Evolutionary conservation across 64 coral and sea anemone genomes (phyloP), one percentile per base, ranked within the genome.

Genomic region (Stylophora pistillata): DNA sequence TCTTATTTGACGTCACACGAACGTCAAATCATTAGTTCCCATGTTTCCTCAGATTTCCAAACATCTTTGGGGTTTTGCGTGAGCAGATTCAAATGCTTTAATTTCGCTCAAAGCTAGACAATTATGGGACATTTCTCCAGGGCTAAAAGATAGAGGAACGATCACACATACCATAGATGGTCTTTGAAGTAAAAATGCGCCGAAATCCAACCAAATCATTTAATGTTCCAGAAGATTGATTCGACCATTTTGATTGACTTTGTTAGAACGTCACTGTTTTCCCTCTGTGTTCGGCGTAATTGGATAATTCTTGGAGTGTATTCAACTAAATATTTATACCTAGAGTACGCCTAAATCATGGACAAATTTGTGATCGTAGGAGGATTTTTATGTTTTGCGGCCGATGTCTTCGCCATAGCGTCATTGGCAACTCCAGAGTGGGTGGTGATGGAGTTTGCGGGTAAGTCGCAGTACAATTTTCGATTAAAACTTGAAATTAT

Each of bases 281-380:
- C 55, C 6, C 26, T 58, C 1, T 59, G 2, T 10, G 17, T 66
- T 52, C 20, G 78, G 0, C 57, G 16, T 15, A 53, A 83, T 53
- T 59, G 25, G 21, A 66, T 59, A 2, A 4, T 59, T 59, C 17
- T 59, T 59, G 58, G 58, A 66, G 63, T n/a, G 20, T n/a, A 23
- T 21, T n/a, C 63, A 23, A 6, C 5, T 17, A 20, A 30, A 64
- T 65, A 63, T 31, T 64, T 16, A 57, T 9, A 57, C 41, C 10
- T 30, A 81, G 18, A 81, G 58, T 18, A 15, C 53, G 33, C 30
- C 15, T 32, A 57, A 7, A 71, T 21, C 59, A 96, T 96, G 94
- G 94, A 96, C 74, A 96, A 93, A 74, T 96, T 93, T 87, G 94
- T 96, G 30, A 76, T 93, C 71, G 56, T 93, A 82, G 94, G 94